phyloP scores from a whole-genome alignment of 2,113 vertebrate species.

The Bos taurus region DNA sequence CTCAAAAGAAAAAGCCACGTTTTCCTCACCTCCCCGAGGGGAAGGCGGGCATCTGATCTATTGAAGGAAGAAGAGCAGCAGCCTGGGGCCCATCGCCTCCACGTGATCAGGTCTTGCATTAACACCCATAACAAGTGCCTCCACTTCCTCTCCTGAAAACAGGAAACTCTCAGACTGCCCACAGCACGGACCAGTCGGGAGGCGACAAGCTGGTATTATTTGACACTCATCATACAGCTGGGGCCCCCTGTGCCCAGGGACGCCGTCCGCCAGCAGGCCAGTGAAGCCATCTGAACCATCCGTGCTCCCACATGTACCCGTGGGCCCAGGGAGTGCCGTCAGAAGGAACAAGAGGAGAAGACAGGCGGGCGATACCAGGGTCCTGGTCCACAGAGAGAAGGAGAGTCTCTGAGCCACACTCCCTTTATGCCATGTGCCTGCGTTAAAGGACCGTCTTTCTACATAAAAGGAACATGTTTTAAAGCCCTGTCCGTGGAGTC shows the following conservation, averaged over 20 bases:
- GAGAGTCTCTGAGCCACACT: not conserved
- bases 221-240: not conserved
- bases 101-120: not conserved
- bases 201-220: not conserved
- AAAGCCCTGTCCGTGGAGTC: not conserved
- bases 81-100: not conserved
- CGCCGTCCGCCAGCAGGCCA: not conserved
- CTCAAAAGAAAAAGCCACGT: not conserved
- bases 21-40: not conserved
- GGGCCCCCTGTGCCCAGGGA: not conserved
- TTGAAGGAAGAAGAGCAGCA: not conserved
- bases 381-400: not conserved
- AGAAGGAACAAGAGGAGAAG: not conserved
- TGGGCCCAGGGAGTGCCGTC: not conserved
- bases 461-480: not conserved
- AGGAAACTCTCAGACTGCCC: not conserved
- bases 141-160: not conserved
- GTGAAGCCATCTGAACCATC: not conserved
- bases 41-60: not conserved
- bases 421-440: not conserved
- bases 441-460: not conserved
- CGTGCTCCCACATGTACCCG: accelerated
- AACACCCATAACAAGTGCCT: not conserved
- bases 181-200: not conserved
- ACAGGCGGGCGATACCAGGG: not conserved